These are phyloP conservation scores for Petrocephalus microphthalmus DNA, from an alignment of 2,113 vertebrate species.

Conservation along the genomic window DNA sequence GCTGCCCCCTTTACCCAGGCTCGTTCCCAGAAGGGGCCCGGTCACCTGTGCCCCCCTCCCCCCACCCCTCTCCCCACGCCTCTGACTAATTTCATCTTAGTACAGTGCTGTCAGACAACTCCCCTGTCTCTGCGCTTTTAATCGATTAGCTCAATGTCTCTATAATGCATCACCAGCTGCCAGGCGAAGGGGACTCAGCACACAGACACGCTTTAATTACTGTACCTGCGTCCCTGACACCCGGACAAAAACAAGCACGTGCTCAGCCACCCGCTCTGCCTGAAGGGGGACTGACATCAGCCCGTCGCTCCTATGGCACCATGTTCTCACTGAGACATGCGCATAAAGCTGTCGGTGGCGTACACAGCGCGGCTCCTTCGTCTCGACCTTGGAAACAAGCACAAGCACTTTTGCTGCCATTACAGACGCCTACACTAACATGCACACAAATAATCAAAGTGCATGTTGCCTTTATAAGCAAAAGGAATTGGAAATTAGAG, in stretches of 20 bases:
- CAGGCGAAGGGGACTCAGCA: constrained; percentile 73
- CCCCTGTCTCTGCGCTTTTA: constrained; percentile 86
- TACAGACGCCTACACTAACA: not conserved
- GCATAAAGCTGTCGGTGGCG: not conserved
- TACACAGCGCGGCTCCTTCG: not conserved
- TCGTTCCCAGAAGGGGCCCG: constrained; percentile 71
- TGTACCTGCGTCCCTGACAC: constrained; percentile 73
- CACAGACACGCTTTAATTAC: constrained; percentile 84
- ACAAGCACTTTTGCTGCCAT: not conserved
- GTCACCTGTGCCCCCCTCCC: constrained; percentile 72
- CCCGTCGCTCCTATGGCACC: not conserved
- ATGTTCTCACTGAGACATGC: not conserved
- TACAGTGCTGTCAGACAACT: constrained; percentile 89
- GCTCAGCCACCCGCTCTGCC: constrained; percentile 39
- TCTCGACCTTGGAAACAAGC: constrained; percentile 18
- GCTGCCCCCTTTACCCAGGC: constrained; percentile 68
- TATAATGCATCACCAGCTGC: constrained; percentile 90
- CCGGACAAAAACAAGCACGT: constrained; percentile 61
- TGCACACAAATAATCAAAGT: not conserved
- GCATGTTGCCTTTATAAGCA: not conserved
- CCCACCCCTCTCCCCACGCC: constrained; percentile 46
- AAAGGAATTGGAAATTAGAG: not conserved
- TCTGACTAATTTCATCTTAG: constrained; percentile 92
- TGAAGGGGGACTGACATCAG: not conserved
- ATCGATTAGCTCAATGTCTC: constrained; percentile 92